Evolutionary conservation across 2,797 vertebrate genomes (phyloP), one percentile per base, ranked within the genome.

Genomic region (Choloepus didactylus): DNA sequence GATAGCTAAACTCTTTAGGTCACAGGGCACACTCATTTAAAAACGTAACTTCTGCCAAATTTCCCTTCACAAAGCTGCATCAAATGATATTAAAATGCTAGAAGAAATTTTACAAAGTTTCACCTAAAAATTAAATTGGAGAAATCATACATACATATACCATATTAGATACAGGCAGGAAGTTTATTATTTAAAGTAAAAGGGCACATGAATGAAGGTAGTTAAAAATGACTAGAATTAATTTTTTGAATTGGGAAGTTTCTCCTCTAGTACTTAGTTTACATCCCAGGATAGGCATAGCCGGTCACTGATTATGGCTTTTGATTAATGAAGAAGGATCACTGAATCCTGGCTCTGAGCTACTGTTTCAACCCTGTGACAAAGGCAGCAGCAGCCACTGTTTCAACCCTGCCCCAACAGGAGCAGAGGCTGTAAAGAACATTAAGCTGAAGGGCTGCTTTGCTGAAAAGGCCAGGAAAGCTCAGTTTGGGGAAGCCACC

Each of bases 191-290:
- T 93, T 49, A 66, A 81, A 89, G 21, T 82, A 9, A 69, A 91
- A 86, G 41, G 21, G 5, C 4, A 87, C 60, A 72, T 69, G 21
- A 59, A 27, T 88, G 38, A 93, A 88, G 51, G 31, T 35, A 70
- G 9, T 87, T 87, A 35, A 35, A 41, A 54, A 60, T 73, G n/a
- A 54, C 10, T 31, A 2, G 66, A 80, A 46, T 16, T 89, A 38
- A n/a, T 35, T 66, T 95, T 76, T 38, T 76, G 9, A 4, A 75
- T 76, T 54, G 70, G 49, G 5, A 70, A 69, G 18, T 35, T 41
- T 91, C 67, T 44, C 12, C 72, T 89, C 18, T 89, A 29, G 12
- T 83, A 16, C 41, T 80, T 89, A 49, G 31, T 79, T 94, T 59
- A 44, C 4, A 29, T 60, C 51, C 10, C 6, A 10, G 46, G 46